Conservation (phyloP, 2,888 invertebrate species). For the Alitta virens region DNA sequence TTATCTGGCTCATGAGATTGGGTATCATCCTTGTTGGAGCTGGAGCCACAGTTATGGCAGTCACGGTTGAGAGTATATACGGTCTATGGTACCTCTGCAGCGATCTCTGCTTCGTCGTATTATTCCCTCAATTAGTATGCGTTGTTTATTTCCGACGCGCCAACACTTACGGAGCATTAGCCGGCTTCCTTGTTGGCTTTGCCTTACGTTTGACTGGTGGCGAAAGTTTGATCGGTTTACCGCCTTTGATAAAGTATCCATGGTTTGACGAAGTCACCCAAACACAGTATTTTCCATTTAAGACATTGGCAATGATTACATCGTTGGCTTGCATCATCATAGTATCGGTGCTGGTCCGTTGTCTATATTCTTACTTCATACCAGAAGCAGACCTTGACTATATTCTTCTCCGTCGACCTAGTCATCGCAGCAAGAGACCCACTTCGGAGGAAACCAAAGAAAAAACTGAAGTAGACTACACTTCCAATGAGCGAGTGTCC, state of each 20-base stretch:
- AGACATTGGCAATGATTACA: slow-evolving; percentile 82
- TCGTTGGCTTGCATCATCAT: slow-evolving; percentile 60
- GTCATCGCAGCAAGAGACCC: no score
- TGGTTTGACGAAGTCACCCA: slow-evolving; percentile 61
- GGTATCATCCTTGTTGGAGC: slow-evolving; percentile 87
- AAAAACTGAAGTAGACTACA: no score
- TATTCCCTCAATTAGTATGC: slow-evolving; percentile 96
- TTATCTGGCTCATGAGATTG: slow-evolving; percentile 79
- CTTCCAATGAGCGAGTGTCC: no score
- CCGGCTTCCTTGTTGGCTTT: slow-evolving; percentile 64
- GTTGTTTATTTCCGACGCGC: slow-evolving; percentile 93
- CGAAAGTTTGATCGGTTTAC: slow-evolving; percentile 78
- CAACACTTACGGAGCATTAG: slow-evolving; percentile 93
- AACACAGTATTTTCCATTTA: slow-evolving; percentile 84
- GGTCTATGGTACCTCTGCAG: slow-evolving; percentile 98
- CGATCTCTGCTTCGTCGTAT: slow-evolving; percentile 95
- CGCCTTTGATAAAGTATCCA: slow-evolving; percentile 81
- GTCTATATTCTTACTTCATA: not conserved
- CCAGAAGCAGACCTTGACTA: not conserved
- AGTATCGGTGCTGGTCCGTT: not conserved
- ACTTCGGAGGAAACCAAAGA: no score
- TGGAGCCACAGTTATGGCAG: slow-evolving; percentile 86
- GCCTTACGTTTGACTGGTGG: slow-evolving; percentile 78
- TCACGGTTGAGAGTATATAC: slow-evolving; percentile 95
- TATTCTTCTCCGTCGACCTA: no score